Conservation (phyloP, 2,113 vertebrate genomes). For the Halcyon senegalensis region DNA sequence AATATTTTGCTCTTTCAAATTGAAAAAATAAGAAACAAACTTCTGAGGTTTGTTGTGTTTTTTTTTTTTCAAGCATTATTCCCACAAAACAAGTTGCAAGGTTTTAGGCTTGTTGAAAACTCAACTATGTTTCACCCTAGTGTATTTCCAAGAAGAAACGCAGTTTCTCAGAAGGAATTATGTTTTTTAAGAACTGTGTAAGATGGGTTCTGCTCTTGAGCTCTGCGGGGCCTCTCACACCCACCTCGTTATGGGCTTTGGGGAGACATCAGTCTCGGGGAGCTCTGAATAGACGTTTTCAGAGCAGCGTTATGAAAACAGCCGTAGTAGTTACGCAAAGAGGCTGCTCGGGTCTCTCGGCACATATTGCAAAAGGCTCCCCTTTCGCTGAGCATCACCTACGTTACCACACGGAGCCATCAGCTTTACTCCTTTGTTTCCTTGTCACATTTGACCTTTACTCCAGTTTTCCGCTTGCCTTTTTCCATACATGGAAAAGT, state of each 20-base stretch:
- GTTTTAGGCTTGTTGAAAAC: neutral
- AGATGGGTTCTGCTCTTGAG: neutral
- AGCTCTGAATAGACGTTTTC: neutral
- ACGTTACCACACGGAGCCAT: neutral
- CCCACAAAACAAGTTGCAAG: neutral
- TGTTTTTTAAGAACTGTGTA: neutral
- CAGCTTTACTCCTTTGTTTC: neutral
- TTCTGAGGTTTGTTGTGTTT: neutral
- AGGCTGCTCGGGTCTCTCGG: neutral
- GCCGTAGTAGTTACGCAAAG: neutral
- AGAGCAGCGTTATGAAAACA: neutral
- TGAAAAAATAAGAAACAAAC: neutral
- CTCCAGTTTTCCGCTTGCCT: neutral
- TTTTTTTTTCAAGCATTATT: neutral
- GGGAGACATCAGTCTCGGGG: neutral
- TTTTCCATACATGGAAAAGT: conserved; percentile 5
- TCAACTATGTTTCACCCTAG: neutral
- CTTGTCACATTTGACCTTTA: neutral
- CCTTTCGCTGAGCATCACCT: neutral
- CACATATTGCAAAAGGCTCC: neutral
- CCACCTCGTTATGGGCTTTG: neutral
- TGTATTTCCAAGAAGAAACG: neutral
- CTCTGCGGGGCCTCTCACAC: neutral
- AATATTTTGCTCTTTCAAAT: neutral
- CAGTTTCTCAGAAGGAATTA: neutral